These are phyloP conservation scores for Goniozus legneri DNA, from an alignment of 1,140 invertebrate species.

Conservation along the genomic window DNA sequence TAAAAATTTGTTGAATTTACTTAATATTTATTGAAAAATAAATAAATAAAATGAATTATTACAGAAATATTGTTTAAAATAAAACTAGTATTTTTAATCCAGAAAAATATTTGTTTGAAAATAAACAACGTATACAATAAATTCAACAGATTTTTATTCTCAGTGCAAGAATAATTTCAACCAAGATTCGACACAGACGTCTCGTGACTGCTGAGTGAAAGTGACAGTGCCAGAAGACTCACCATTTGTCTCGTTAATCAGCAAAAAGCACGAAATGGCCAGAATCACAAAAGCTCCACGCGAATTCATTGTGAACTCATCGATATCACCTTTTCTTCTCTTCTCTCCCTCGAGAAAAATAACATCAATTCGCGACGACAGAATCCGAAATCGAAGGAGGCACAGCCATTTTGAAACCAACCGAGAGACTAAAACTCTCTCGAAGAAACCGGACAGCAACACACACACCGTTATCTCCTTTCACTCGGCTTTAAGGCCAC, in stretches of 20 bases:
- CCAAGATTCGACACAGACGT: no score
- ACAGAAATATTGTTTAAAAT: no score
- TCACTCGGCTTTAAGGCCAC: slow-evolving; percentile 27
- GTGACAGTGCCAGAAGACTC: slow-evolving; percentile 10
- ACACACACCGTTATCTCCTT: slow-evolving; percentile 21
- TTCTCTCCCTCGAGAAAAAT: neutral
- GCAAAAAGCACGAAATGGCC: slow-evolving; percentile 10
- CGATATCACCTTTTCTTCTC: slow-evolving; percentile 1
- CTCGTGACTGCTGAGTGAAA: neutral
- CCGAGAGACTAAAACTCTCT: slow-evolving; percentile 11
- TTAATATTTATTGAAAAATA: no score
- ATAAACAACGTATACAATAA: neutral
- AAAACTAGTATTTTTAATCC: no score
- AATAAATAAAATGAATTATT: neutral
- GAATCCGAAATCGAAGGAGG: slow-evolving; percentile 1
- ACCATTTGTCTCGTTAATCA: slow-evolving; percentile 15
- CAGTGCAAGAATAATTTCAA: neutral
- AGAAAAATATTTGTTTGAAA: neutral
- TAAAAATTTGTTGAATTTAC: neutral
- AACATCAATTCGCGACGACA: no score
- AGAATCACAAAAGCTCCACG: slow-evolving; percentile 4
- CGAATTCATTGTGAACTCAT: slow-evolving; percentile 18
- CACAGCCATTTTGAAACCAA: slow-evolving; percentile 46
- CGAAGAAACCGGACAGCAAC: no score
- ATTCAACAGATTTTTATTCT: no score